phyloP scores from a whole-genome alignment of 2,888 invertebrate species.

The Monochamus alternatus region DNA sequence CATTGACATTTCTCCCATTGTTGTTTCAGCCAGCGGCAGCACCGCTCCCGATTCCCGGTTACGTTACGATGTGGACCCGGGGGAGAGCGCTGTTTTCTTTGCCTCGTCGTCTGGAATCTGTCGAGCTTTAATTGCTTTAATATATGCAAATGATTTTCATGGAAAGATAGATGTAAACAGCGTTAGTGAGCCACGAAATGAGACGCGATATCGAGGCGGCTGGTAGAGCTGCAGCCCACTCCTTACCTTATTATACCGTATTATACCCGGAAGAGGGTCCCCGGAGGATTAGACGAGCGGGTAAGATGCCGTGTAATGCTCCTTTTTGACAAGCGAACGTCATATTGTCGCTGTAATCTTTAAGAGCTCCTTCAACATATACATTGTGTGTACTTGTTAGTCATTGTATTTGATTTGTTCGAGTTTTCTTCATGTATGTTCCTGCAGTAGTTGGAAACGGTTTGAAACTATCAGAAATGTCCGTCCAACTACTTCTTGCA shows the following conservation, averaged over 20 bases:
- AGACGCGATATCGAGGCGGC: constrained; percentile 58
- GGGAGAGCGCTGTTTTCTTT: constrained; percentile 43
- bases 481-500: too few relatives aligned
- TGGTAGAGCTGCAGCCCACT: constrained; percentile 29
- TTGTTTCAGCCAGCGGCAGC: constrained; percentile 44
- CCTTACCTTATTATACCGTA: constrained; percentile 53
- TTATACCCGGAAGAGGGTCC: constrained; percentile 49
- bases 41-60: constrained; percentile 22
- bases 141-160: constrained; percentile 68
- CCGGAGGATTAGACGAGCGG: constrained; percentile 51
- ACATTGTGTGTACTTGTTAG: too few relatives aligned
- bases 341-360: background rate
- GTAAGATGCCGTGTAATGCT: constrained; percentile 3
- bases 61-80: constrained; percentile 3
- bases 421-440: too few relatives aligned
- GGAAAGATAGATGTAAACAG: constrained; percentile 67
- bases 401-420: too few relatives aligned
- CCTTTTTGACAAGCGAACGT: too few relatives aligned
- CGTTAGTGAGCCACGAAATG: constrained; percentile 68
- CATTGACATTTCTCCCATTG: constrained; percentile 49
- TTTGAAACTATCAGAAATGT: too few relatives aligned
- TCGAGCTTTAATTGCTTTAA: constrained; percentile 65
- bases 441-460: too few relatives aligned
- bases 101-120: constrained; percentile 47
- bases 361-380: too few relatives aligned